Conservation (phyloP, 2,113 vertebrate species). For the Psilopsiagon aymara region DNA sequence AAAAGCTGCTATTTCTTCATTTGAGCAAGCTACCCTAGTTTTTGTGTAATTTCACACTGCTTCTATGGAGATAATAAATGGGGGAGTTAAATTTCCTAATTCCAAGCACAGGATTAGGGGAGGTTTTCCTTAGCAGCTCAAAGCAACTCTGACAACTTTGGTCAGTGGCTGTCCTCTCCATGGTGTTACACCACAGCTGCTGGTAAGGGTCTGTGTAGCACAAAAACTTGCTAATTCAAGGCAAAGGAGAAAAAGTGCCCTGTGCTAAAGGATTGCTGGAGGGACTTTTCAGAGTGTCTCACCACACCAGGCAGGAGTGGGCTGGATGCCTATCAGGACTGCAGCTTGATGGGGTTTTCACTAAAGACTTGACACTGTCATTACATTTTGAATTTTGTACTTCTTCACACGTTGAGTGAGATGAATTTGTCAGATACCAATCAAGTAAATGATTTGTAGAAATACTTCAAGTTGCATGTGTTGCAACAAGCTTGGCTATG, state of each 20-base stretch:
- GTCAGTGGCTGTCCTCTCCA: not conserved
- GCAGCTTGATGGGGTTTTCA: not conserved
- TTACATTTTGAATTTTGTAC: not conserved
- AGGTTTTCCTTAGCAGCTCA: not conserved
- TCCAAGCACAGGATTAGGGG: not conserved
- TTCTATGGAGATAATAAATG: not conserved
- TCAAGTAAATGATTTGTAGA: not conserved
- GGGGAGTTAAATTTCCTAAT: not conserved
- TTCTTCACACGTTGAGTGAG: not conserved
- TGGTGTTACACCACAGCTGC: not conserved
- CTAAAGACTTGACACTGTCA: not conserved
- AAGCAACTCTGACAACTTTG: not conserved
- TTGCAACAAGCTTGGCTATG: not conserved
- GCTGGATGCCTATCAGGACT: not conserved
- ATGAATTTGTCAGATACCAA: not conserved
- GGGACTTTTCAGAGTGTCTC: not conserved
- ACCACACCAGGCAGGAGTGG: not conserved
- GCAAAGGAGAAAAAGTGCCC: not conserved
- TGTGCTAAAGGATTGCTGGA: fast-evolving
- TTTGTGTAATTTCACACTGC: not conserved
- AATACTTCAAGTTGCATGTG: not conserved
- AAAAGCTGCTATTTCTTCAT: not conserved
- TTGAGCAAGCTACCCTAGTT: not conserved
- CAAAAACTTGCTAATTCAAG: not conserved
- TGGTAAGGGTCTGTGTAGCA: not conserved